Evolutionary conservation across 2,113 vertebrate genomes (phyloP), one percentile per base, ranked within the genome.

Genomic region (Menura novaehollandiae): DNA sequence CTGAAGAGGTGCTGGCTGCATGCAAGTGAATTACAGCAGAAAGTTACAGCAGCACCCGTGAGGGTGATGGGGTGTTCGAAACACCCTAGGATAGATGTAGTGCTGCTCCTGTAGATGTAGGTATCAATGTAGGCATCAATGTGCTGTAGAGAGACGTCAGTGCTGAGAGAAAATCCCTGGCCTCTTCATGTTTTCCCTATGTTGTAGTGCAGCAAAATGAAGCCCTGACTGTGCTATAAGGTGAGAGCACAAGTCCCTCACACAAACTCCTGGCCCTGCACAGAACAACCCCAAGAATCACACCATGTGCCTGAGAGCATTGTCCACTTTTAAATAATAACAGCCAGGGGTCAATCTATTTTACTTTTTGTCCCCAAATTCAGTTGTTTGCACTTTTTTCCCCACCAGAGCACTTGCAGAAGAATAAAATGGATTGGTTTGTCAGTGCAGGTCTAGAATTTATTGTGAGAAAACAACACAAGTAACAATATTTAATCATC

Each of bases 271-370:
- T 67, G 37, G 33, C 27, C 10, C 69, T 67, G 60, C 60, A 46
- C 52, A 53, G 39, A 67, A 21, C 37, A 59, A 26, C 39, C 33
- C n/a, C 53, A 39, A 52, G 16, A 17, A 18, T 30, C 39, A 67
- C 60, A 46, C 15, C 10, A 21, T 14, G 23, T 39, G 28, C 53
- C 33, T 67, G 33, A 28, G 39, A 74, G 28, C 0, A 0, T 17
- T 67, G 27, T 16, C 27, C 33, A 66, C 0, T 74, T 75, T 78
- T 49, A 88, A 51, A 63, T 58, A 0, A 20, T 44, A 67, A 23
- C 23, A 88, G 12, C 35, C 67, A 24, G 21, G 17, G 23, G 14
- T 72, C 75, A 59, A 39, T 47, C 23, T 46, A 2, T 56, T 63
- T 90, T 86, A 10, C 44, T 69, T 82, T 82, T 72, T 64, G 43